Conservation (phyloP, 2,888 invertebrate genomes). For the Panorpa germanica region DNA sequence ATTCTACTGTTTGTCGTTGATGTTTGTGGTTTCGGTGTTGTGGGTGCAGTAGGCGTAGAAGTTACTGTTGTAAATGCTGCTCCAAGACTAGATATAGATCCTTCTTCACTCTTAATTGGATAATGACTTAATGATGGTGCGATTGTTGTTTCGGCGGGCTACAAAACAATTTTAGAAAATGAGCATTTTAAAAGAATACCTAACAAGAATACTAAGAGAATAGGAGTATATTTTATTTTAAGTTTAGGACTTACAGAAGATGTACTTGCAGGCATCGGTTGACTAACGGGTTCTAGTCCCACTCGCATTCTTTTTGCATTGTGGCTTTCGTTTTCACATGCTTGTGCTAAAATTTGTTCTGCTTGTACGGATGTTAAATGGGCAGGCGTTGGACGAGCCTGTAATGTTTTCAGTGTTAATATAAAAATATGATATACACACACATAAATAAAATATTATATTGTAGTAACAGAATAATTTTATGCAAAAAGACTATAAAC, state of each 20-base stretch:
- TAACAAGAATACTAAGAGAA: neutral
- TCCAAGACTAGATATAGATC: too few species aligned
- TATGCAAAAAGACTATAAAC: too few species aligned
- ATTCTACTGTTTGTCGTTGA: too few species aligned
- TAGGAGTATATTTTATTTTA: neutral
- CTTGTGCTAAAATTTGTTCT: slow-evolving; percentile 86
- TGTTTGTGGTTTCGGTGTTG: too few species aligned
- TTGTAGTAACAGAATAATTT: slow-evolving; percentile 4
- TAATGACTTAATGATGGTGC: too few species aligned
- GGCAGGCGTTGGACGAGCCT: slow-evolving; percentile 89
- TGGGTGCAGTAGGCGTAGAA: slow-evolving; percentile 25
- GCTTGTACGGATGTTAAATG: slow-evolving; percentile 94
- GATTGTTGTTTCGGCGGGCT: too few species aligned
- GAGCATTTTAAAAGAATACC: too few species aligned
- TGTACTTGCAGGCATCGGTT: slow-evolving; percentile 43
- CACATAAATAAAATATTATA: slow-evolving; percentile 6
- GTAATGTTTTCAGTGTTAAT: slow-evolving; percentile 14
- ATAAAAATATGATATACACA: slow-evolving; percentile 7
- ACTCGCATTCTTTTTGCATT: slow-evolving; percentile 94
- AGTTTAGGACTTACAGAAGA: slow-evolving; percentile 25
- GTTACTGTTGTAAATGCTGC: slow-evolving; percentile 19
- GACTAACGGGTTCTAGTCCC: slow-evolving; percentile 85
- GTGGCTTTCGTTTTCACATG: slow-evolving; percentile 94
- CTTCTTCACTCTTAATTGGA: too few species aligned
- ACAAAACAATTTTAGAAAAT: too few species aligned